phyloP scores from a whole-genome alignment of 2,888 invertebrate species.

The Perizoma flavofasciatum region DNA sequence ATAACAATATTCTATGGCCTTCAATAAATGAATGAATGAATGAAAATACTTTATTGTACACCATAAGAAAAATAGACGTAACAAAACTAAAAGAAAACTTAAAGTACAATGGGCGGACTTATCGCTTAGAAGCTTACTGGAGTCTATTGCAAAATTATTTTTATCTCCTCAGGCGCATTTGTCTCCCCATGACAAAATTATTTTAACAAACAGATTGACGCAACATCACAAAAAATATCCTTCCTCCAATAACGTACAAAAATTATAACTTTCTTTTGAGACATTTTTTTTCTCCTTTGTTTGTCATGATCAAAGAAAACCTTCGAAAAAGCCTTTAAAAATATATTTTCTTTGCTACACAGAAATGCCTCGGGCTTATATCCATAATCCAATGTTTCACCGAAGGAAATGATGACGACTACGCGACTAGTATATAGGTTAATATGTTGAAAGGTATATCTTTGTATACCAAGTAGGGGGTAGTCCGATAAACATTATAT shows the following conservation, averaged over 20 bases:
- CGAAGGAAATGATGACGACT: neutral
- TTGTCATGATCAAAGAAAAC: constrained; percentile 59
- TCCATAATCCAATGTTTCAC: constrained; percentile 34
- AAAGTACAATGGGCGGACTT: too few relatives aligned
- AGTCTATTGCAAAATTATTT: too few relatives aligned
- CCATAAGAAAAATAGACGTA: too few relatives aligned
- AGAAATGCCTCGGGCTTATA: constrained; percentile 48
- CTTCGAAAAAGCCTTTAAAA: constrained; percentile 51
- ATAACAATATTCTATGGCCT: too few relatives aligned
- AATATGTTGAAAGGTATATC: neutral
- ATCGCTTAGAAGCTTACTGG: too few relatives aligned
- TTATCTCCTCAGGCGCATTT: too few relatives aligned
- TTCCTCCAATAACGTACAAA: constrained; percentile 53
- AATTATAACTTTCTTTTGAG: constrained; percentile 40
- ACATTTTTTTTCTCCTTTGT: constrained; percentile 61
- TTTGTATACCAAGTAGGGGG: too few relatives aligned
- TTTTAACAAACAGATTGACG: constrained; percentile 24
- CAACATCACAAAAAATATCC: constrained; percentile 46
- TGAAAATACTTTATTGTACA: too few relatives aligned
- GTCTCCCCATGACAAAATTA: too few relatives aligned
- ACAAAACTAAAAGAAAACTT: too few relatives aligned
- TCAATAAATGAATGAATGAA: too few relatives aligned
- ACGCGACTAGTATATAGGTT: neutral
- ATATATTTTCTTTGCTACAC: constrained; percentile 50
- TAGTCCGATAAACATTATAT: too few relatives aligned